Evolutionary conservation across 23 tunicate genomes (phyloP).

Genomic region (Diplosoma virens): DNA sequence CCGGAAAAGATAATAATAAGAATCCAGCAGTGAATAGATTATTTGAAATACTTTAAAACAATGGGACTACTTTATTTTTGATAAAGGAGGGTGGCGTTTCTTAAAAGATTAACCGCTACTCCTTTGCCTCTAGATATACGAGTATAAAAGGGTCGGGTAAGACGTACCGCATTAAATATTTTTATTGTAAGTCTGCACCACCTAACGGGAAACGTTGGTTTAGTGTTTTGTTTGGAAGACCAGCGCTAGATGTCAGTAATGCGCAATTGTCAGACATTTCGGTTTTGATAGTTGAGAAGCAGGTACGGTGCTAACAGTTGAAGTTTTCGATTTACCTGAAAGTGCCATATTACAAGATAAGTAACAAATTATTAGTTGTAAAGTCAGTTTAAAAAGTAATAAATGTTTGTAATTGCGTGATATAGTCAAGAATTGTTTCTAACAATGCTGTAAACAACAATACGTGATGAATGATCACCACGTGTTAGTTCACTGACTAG

Average conservation of each 20-base stretch:
- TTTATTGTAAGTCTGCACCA: not conserved
- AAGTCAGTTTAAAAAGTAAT: not conserved
- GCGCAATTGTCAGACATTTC: too few relatives aligned
- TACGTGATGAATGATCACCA: not conserved
- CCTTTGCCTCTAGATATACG: too few relatives aligned
- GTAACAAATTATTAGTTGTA: not conserved
- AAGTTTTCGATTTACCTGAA: not conserved
- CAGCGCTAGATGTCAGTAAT: too few relatives aligned
- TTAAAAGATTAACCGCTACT: too few relatives aligned
- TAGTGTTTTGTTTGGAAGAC: not conserved
- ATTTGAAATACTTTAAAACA: too few relatives aligned
- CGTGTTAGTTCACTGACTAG: not conserved
- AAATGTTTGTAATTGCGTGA: too few relatives aligned
- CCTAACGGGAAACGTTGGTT: not conserved
- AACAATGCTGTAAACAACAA: not conserved
- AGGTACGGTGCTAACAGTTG: not conserved
- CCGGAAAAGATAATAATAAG: too few relatives aligned
- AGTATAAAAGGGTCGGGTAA: conserved; percentile 12
- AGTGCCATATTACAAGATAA: not conserved
- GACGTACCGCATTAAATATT: conserved; percentile 1
- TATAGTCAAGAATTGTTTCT: not conserved
- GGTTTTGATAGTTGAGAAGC: not conserved
- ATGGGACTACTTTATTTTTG: too few relatives aligned
- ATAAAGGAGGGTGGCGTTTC: too few relatives aligned
- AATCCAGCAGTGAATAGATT: too few relatives aligned